Evolutionary conservation across 2,797 vertebrate species (phyloP).

Genomic region (Protonibea diacanthus): DNA sequence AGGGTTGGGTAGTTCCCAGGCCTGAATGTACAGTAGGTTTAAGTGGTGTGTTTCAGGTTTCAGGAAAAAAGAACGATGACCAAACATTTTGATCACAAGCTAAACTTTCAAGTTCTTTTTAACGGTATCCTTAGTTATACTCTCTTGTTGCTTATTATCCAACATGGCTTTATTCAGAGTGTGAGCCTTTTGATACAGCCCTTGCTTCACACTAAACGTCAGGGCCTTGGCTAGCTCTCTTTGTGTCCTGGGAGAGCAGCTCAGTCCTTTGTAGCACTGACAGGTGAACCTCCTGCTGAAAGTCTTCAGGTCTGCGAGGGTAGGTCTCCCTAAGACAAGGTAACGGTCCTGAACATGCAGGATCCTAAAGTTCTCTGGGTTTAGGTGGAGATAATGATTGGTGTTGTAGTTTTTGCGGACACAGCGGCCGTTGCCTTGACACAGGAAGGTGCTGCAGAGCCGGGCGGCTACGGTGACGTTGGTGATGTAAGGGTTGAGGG

Average conservation of each 20-base stretch:
- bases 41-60: background rate
- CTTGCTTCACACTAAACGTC: slow-evolving; percentile 47
- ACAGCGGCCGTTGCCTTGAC: slow-evolving; percentile 84
- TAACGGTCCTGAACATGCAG: slow-evolving; percentile 72
- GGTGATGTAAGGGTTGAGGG: slow-evolving; percentile 87
- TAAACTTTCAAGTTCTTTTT: slow-evolving; percentile 37
- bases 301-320: slow-evolving; percentile 78
- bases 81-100: background rate
- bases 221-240: slow-evolving; percentile 56
- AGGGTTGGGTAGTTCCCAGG: background rate
- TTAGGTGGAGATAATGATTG: slow-evolving; percentile 88
- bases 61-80: background rate
- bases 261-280: slow-evolving; percentile 81
- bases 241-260: slow-evolving; percentile 71
- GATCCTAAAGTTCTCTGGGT: slow-evolving; percentile 81
- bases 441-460: slow-evolving; percentile 87
- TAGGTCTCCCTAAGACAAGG: slow-evolving; percentile 78
- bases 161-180: slow-evolving; percentile 44
- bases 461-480: slow-evolving; percentile 87
- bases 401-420: slow-evolving; percentile 84
- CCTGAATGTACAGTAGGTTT: background rate
- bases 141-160: slow-evolving; percentile 43
- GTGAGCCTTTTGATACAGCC: slow-evolving; percentile 37
- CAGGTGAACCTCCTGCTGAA: slow-evolving; percentile 84
- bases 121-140: slow-evolving; percentile 31